These are phyloP conservation scores for Zoanthus gigantus DNA, from an alignment of 92 coral and sea anemone species.

Conservation along the genomic window DNA sequence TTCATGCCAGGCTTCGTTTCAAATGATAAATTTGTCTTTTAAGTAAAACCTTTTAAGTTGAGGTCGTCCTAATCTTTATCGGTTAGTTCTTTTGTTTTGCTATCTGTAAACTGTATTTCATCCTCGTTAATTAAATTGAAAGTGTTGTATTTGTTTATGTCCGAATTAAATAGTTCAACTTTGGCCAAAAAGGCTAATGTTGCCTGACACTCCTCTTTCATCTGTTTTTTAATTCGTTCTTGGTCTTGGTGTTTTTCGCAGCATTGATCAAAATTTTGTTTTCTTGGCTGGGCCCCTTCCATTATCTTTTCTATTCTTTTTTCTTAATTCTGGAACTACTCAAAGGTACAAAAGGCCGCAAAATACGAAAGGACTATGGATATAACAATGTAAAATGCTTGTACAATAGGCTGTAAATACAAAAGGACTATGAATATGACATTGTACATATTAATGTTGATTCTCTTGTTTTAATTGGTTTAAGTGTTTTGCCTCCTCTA, in stretches of 20 bases:
- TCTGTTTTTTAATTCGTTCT: constrained; percentile 7
- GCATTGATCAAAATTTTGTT: constrained; percentile 36
- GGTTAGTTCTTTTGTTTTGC: constrained; percentile 52
- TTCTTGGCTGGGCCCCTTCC: constrained; percentile 45
- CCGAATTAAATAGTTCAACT: background rate
- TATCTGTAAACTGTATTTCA: constrained; percentile 37
- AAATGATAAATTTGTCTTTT: constrained; percentile 65
- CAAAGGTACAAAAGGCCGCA: background rate
- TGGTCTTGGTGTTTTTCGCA: constrained; percentile 42
- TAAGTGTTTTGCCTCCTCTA: too few species aligned
- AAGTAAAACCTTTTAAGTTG: constrained; percentile 60
- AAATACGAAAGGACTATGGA: too few species aligned
- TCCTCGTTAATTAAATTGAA: constrained; percentile 43
- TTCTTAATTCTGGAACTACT: constrained; percentile 28
- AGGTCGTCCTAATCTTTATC: constrained; percentile 53
- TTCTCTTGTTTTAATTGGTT: too few species aligned
- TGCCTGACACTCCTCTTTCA: constrained; percentile 51
- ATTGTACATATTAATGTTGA: too few species aligned
- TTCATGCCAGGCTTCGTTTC: constrained; percentile 75
- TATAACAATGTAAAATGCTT: too few species aligned
- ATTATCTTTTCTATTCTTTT: constrained; percentile 24
- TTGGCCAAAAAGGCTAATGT: constrained; percentile 53
- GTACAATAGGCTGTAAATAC: too few species aligned
- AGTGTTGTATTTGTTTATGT: constrained; percentile 37
- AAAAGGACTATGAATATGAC: too few species aligned